phyloP scores from a whole-genome alignment of 2,113 vertebrate species.

The Muscicapa adusta region DNA sequence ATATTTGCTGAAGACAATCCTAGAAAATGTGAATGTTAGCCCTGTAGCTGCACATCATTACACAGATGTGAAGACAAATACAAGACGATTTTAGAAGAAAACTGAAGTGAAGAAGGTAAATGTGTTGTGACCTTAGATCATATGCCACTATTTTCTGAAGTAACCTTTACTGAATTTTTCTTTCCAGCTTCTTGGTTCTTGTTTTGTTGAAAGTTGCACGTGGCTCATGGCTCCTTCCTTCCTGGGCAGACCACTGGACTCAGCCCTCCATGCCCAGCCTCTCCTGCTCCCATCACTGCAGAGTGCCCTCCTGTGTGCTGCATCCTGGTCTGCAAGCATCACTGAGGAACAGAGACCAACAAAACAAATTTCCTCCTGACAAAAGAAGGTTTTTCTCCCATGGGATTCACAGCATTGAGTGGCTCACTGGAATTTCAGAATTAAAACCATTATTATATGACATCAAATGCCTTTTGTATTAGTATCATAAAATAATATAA shows the following conservation, averaged over 20 bases:
- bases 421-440: background rate
- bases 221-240: background rate
- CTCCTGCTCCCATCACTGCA: background rate
- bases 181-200: background rate
- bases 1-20: conserved; percentile 51
- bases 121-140: conserved; percentile 52
- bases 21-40: conserved; percentile 44
- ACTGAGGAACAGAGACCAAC: background rate
- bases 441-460: background rate
- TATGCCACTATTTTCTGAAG: conserved; percentile 23
- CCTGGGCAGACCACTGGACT: background rate
- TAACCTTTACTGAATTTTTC: conserved; percentile 47
- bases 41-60: conserved; percentile 62
- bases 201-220: background rate
- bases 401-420: background rate
- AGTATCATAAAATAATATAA: background rate
- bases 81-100: conserved; percentile 44
- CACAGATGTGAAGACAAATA: conserved; percentile 46
- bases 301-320: fast-evolving
- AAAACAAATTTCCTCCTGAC: background rate
- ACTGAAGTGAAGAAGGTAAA: conserved; percentile 63
- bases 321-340: background rate
- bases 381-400: background rate
- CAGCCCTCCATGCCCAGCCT: background rate
- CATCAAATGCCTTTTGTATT: background rate